Base-by-base conservation (phyloP, 2,888 invertebrate genomes). In the Frankliniella intonsa region DNA sequence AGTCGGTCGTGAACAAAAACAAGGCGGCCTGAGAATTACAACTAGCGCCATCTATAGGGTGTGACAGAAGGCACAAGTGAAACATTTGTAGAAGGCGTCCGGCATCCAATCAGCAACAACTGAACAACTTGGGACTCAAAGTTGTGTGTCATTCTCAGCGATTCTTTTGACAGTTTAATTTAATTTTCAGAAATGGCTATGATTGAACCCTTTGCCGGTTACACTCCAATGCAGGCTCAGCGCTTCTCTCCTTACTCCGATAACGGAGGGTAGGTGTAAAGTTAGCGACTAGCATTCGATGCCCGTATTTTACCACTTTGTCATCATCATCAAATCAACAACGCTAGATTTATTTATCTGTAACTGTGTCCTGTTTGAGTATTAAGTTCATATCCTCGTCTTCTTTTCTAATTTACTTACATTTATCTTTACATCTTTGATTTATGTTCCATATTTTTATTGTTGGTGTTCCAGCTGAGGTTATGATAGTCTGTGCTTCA, bases 161-260 rank as follows among this genome's bases (percentile, higher is more conserved):
- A 25, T 9, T 22, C 11, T 0, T 25, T n/a, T 76, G 12, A 10
- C 25, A 25, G 25, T 76, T 69, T 76, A 8, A 22, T 8, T 76
- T 25, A 7, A 62, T 17, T 17, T 7, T 62, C 62, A 17, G 19
- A 7, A 7, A 76, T 76, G 69, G 69, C 69, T 12, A 25, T 25
- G 22, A 25, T 76, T 25, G 69, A 76, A 12, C n/a, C 69, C 25
- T 76, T 22, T 76, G 69, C 69, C 22, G 69, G 69, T 12, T 10
- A 83, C 84, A n/a, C 12, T 83, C 88, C 88, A 12, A 87, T 88
- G 82, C 89, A 88, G 82, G 89, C 88, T 50, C 22, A 76, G 10
- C 88, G 90, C 82, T 93, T 93, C 86, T 90, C 89, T 80, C 94
- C 94, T 0, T 94, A 94, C 86, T 91, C 93, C 81, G 93, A 94